Evolutionary conservation across 2,888 invertebrate genomes (phyloP), one percentile per base, ranked within the genome.

Genomic region (Amblyjoppa fuscipennis): DNA sequence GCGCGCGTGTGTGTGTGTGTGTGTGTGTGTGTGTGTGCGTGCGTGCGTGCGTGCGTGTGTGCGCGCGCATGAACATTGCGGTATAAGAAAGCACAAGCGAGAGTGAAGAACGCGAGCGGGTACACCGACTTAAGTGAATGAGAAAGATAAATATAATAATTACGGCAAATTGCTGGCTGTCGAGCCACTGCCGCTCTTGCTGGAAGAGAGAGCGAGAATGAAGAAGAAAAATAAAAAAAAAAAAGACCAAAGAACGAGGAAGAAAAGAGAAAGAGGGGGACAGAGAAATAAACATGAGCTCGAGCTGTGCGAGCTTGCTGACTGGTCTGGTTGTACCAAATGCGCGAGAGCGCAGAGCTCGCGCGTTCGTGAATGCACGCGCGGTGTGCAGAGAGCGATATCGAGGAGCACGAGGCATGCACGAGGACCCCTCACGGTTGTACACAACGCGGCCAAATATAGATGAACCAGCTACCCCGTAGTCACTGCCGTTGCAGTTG

Each of bases 111-210:
- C 81, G 83, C 77, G 80, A 68, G 76, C 41, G 86, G 77, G 83
- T 73, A 81, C 66, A 83, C 82, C 64, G 84, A 87, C 89, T 91
- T 92, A 91, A 93, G 92, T 92, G 92, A 93, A 93, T 92, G 92
- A 93, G 92, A 92, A 92, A 91, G 93, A 92, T 93, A 92, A 93
- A 93, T 90, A 92, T 89, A 92, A 91, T 91, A 90, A 92, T 91
- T 91, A 91, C 89, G 88, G 88, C 85, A 90, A 90, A 91, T 90
- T 89, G 89, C 88, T 85, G 89, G 84, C 83, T 86, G 87, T 83
- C 84, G 83, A 51, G 78, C 83, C 79, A 31, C 79, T 79, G 80
- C 79, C 71, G 85, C 85, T 83, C 80, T 73, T 70, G 83, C 81
- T 80, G 83, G 56, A 79, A 81, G 83, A 64, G 82, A 66, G 75